Percentiles rank a stretch among this genome's conserved stretches.
Conservation (phyloP, 2,888 invertebrate genomes). For the Chironomus tentans region DNA sequence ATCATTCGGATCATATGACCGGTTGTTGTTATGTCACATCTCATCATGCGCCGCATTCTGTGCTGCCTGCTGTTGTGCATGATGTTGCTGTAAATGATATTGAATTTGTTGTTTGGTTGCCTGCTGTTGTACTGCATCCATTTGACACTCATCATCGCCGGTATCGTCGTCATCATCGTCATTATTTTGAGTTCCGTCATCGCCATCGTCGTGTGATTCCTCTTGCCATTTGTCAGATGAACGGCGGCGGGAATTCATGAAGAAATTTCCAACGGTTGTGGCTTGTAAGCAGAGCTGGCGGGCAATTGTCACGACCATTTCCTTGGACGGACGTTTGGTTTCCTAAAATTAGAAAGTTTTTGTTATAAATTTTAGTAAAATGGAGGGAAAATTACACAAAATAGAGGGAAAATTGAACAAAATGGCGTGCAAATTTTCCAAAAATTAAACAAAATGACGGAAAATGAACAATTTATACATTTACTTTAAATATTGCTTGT, state of each 20-base stretch:
- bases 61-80: constrained; percentile 12
- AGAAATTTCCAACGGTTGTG: constrained; percentile 98
- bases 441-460: background rate
- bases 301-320: constrained; percentile 99
- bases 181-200: constrained; percentile 29
- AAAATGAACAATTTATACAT: background rate
- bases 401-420: too few species aligned
- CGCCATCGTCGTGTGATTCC: constrained; percentile 40
- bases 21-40: constrained; percentile 26
- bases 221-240: constrained; percentile 99
- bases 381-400: too few species aligned
- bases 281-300: constrained; percentile 93
- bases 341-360: constrained; percentile 51
- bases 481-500: constrained; percentile 99
- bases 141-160: constrained; percentile 6
- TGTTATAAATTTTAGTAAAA: too few species aligned
- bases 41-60: constrained; percentile 10
- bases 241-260: constrained; percentile 98
- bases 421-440: background rate
- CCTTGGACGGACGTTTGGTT: constrained; percentile 97
- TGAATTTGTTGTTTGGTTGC: constrained; percentile 25
- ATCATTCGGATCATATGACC: constrained; percentile 1
- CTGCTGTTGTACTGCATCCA: constrained; percentile 22
- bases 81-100: constrained; percentile 24
- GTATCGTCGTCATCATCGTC: constrained; percentile 28